Percentiles rank a stretch among this genome's conserved stretches.
These are phyloP conservation scores for Tachina lurida DNA, from an alignment of 2,888 invertebrate genomes.

Conservation along the genomic window DNA sequence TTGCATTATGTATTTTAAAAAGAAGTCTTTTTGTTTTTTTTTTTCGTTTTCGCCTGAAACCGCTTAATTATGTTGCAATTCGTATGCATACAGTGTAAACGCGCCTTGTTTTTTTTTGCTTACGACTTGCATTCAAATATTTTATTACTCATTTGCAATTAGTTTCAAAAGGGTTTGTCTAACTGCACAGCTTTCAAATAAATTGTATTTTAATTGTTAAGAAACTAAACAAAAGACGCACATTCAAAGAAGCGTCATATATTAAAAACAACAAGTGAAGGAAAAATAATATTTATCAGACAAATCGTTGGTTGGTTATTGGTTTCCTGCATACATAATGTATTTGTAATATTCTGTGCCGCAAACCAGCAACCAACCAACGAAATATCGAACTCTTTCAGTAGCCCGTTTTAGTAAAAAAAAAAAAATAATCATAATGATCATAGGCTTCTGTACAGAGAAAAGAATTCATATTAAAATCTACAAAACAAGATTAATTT, in stretches of 20 bases:
- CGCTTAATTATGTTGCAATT: slow-evolving; percentile 70
- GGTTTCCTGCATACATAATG: too few species aligned
- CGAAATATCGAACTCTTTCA: too few species aligned
- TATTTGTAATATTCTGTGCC: too few species aligned
- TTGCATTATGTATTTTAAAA: slow-evolving; percentile 12
- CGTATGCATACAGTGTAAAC: slow-evolving; percentile 65
- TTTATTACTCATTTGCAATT: slow-evolving; percentile 48
- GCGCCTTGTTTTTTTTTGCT: slow-evolving; percentile 47
- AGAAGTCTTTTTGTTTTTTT: not conserved
- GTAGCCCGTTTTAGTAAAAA: too few species aligned
- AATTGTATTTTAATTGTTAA: slow-evolving; percentile 21
- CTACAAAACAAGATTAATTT: too few species aligned
- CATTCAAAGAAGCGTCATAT: not conserved
- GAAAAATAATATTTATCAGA: not conserved
- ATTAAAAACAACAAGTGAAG: too few species aligned
- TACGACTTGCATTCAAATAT: slow-evolving; percentile 29
- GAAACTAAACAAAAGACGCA: not conserved
- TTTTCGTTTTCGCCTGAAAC: slow-evolving; percentile 6
- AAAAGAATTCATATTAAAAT: too few species aligned
- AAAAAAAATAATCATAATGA: too few species aligned
- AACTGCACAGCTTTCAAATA: not conserved
- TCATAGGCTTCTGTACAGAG: too few species aligned
- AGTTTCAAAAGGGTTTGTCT: slow-evolving; percentile 45
- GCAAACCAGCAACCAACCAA: too few species aligned
- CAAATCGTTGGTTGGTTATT: too few species aligned